Conservation (phyloP, 2,797 vertebrate species). For the Anabacerthia variegaticeps region DNA sequence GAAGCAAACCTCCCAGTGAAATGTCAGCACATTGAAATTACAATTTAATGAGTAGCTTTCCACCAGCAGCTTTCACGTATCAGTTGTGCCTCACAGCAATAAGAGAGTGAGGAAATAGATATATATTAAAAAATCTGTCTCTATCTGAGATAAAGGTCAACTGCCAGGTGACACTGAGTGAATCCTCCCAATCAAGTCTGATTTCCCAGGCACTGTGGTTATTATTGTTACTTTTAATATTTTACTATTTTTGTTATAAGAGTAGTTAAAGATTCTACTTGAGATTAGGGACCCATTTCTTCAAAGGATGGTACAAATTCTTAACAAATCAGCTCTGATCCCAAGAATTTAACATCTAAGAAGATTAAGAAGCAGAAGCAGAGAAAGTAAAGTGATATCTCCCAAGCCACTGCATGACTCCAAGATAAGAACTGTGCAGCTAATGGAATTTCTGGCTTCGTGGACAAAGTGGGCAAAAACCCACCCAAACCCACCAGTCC, state of each 20-base stretch:
- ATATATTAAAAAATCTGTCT: neutral
- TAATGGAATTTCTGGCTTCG: neutral
- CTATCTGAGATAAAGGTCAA: neutral
- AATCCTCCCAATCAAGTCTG: neutral
- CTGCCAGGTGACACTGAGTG: neutral
- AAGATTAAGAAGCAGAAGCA: neutral
- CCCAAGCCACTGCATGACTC: neutral
- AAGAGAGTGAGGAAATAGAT: neutral
- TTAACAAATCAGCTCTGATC: neutral
- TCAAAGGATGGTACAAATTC: neutral
- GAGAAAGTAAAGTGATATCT: neutral
- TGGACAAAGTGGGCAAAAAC: neutral
- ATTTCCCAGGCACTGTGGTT: neutral
- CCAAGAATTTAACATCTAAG: neutral
- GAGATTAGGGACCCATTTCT: neutral
- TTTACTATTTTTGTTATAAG: neutral
- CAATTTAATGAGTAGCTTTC: slow-evolving; percentile 5
- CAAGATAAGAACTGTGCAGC: neutral
- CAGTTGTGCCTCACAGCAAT: neutral
- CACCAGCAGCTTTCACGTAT: neutral
- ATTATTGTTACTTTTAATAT: neutral
- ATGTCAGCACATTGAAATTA: slow-evolving; percentile 11
- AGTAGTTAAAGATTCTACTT: neutral
- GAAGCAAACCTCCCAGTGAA: neutral
- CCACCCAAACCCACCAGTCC: fast-evolving